Conservation (phyloP, 2,888 invertebrate species). For the Cataglyphis altisquamis region DNA sequence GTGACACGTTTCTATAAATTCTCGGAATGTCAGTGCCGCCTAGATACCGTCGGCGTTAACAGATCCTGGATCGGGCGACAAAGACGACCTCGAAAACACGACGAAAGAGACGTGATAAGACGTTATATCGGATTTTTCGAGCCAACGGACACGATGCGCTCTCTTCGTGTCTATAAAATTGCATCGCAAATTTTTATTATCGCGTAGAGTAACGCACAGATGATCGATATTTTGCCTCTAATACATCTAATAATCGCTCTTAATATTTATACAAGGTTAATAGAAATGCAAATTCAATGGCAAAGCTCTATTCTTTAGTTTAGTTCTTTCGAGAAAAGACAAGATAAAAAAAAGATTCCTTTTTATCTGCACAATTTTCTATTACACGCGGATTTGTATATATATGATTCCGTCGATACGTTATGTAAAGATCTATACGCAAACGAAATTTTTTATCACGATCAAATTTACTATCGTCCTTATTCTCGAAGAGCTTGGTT, state of each 20-base stretch:
- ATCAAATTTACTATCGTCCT: conserved; percentile 31
- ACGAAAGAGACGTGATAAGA: not conserved
- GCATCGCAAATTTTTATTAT: not conserved
- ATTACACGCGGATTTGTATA: not conserved
- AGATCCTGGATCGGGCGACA: not conserved
- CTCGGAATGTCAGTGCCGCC: conserved; percentile 43
- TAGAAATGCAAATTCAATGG: not conserved
- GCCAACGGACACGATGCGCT: not conserved
- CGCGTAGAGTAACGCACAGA: not conserved
- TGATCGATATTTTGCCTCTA: not conserved
- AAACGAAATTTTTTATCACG: conserved; percentile 29
- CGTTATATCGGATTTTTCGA: not conserved
- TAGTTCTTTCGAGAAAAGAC: not conserved
- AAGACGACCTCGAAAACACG: not conserved
- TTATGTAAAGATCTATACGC: conserved; percentile 26
- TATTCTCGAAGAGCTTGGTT: conserved; percentile 28
- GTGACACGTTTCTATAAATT: conserved; percentile 55
- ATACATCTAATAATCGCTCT: not conserved
- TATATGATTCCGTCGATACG: not conserved
- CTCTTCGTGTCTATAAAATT: conserved; percentile 10
- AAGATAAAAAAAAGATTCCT: not conserved
- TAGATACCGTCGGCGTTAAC: conserved; percentile 28
- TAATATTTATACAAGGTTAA: not conserved
- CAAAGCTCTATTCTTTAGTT: not conserved
- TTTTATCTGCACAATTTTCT: not conserved